These are phyloP conservation scores for Trichomalopsis sarcophagae DNA, from an alignment of 1,140 invertebrate species.

Conservation along the genomic window DNA sequence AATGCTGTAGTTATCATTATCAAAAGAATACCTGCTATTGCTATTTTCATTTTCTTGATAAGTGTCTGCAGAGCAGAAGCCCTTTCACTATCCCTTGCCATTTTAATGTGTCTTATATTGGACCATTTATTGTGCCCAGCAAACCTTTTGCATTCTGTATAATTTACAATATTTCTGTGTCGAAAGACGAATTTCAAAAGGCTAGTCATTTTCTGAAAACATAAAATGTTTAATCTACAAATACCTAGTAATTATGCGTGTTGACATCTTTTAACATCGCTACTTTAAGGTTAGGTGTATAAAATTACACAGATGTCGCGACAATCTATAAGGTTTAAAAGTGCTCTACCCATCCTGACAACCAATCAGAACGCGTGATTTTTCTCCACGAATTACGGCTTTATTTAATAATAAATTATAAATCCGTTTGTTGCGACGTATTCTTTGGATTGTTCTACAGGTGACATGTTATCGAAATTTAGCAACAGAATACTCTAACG, in stretches of 20 bases:
- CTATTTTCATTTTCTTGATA: conserved; percentile 75
- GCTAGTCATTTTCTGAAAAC: conserved; percentile 49
- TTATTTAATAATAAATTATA: too few species aligned
- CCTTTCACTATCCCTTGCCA: conserved; percentile 77
- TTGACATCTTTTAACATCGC: not conserved
- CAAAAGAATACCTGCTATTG: conserved; percentile 72
- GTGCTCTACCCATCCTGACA: too few species aligned
- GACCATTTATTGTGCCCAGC: conserved; percentile 86
- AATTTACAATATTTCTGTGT: conserved; percentile 30
- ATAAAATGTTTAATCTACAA: not conserved
- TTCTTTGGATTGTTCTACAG: too few species aligned
- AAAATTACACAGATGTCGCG: not conserved
- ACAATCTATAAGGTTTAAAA: too few species aligned
- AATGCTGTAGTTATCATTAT: not conserved
- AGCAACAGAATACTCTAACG: too few species aligned
- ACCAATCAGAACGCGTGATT: too few species aligned
- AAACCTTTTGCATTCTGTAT: conserved; percentile 63
- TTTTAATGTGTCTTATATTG: conserved; percentile 83
- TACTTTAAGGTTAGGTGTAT: too few species aligned
- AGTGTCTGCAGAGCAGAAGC: conserved; percentile 71
- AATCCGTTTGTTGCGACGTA: too few species aligned
- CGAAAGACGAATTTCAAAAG: conserved; percentile 26
- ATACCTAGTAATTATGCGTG: not conserved
- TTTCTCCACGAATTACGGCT: too few species aligned
- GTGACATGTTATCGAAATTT: too few species aligned